Base-by-base conservation (phyloP, 2,888 invertebrate genomes). In the Epistrophe grossulariae region DNA sequence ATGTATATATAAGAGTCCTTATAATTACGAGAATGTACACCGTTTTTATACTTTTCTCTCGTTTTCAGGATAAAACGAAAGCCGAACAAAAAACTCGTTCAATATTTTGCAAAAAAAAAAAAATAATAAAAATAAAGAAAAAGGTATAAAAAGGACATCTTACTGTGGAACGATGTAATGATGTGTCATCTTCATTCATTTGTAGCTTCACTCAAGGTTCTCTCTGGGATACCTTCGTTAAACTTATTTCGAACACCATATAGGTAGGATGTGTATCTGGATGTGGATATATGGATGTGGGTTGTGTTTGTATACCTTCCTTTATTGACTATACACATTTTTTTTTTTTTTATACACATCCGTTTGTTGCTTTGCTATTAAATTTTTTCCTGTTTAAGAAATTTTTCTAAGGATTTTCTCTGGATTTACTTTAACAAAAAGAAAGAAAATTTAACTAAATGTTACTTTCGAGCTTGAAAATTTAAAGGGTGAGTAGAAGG, bases 141-240 rank as follows among this genome's bases (percentile, higher is more conserved):
- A 24, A 24, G 62, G 62, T 66, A 73, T 79, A 66, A 66, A 79
- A 68, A 74, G 79, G 80, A 74, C 74, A 68, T 80, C 59, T 73
- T 73, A 73, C 48, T 66, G 48, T 31, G 66, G 31, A 17, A 66
- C 17, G 48, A 66, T 48, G 45, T 73, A 68, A 79, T 79, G 73
- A 79, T 66, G 79, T 79, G 79, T 79, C 79, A 79, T 73, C 79
- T 79, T 73, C 79, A 73, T 73, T 73, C 66, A 79, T 66, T 73
- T 79, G 66, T 55, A 59, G 64, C 64, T 79, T 73, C 48, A 60
- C 45, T 66, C 31, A 43, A 66, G 52, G 43, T 43, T 43, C 55
- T 45, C 55, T 31, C 55, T 66, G 74, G 52, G n/a, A 31, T 62
- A 17, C 52, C 35, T 60, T 76, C 38, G 31, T 66, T 66, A 66